phyloP scores from a whole-genome alignment of 1,140 invertebrate species.

The Asbolus verrucosus region DNA sequence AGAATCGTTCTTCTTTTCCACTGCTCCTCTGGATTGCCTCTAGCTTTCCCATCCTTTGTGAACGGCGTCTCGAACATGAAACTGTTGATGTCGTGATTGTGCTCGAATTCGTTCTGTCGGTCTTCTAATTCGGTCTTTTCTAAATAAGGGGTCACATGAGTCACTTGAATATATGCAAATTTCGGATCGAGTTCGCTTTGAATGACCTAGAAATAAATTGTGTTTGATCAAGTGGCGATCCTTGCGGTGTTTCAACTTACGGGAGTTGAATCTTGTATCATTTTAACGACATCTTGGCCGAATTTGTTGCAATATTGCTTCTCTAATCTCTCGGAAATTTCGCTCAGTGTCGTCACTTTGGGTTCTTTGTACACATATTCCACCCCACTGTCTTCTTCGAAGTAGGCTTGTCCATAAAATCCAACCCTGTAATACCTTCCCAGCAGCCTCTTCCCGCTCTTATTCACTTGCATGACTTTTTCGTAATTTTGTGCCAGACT shows the following conservation, averaged over 20 bases:
- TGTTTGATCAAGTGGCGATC: too few relatives aligned
- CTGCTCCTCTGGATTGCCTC: constrained; percentile 87
- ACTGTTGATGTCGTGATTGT: constrained; percentile 85
- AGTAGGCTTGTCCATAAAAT: constrained; percentile 86
- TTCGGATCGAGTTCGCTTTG: constrained; percentile 82
- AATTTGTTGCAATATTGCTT: constrained; percentile 88
- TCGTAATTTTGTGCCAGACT: constrained; percentile 86
- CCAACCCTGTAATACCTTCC: constrained; percentile 91
- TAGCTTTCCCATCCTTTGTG: constrained; percentile 83
- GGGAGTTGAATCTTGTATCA: constrained; percentile 92
- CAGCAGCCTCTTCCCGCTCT: constrained; percentile 85
- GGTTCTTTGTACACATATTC: constrained; percentile 98
- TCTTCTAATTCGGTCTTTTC: constrained; percentile 76
- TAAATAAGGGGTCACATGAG: constrained; percentile 85
- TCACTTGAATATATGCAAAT: constrained; percentile 92
- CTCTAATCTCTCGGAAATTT: constrained; percentile 88
- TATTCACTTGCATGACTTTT: constrained; percentile 87
- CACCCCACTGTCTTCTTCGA: constrained; percentile 91
- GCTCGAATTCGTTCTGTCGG: constrained; percentile 83
- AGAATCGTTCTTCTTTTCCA: constrained; percentile 89
- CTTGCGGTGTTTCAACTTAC: constrained; percentile 71
- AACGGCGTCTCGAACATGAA: constrained; percentile 97
- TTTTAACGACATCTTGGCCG: constrained; percentile 85
- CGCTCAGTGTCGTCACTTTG: constrained; percentile 91
- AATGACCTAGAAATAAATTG: constrained; percentile 74